phyloP scores from a whole-genome alignment of 2,888 invertebrate species.

The Coelinius sp. region DNA sequence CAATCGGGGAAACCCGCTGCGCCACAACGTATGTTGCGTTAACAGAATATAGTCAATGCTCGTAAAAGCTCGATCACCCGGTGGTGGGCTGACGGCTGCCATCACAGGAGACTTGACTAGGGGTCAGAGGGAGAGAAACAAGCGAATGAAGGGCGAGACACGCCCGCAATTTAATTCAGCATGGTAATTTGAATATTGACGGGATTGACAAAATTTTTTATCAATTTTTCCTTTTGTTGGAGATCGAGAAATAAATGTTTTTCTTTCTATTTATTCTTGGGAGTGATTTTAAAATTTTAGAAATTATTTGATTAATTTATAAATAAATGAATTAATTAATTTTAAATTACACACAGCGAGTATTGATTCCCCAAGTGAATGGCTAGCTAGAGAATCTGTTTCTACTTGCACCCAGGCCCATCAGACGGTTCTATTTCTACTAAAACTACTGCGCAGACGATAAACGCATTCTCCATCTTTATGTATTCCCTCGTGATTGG shows the following conservation, averaged over 20 bases:
- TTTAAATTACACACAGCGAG: neutral
- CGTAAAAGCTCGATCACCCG: neutral
- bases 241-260: no score
- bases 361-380: neutral
- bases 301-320: no score
- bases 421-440: neutral
- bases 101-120: neutral
- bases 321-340: neutral
- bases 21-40: slow-evolving; percentile 30
- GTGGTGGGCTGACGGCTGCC: neutral
- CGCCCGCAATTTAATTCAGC: slow-evolving; percentile 38
- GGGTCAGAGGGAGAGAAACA: neutral
- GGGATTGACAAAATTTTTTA: neutral
- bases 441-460: no score
- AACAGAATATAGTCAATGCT: neutral
- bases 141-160: slow-evolving; percentile 18
- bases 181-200: slow-evolving; percentile 31
- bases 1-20: slow-evolving; percentile 31
- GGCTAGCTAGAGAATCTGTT: neutral
- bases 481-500: neutral
- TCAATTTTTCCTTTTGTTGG: no score
- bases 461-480: no score
- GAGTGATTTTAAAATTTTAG: no score
- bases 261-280: no score
- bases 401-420: neutral